phyloP scores from a whole-genome alignment of 2,113 vertebrate genomes.

The Leucoraja erinaceus region DNA sequence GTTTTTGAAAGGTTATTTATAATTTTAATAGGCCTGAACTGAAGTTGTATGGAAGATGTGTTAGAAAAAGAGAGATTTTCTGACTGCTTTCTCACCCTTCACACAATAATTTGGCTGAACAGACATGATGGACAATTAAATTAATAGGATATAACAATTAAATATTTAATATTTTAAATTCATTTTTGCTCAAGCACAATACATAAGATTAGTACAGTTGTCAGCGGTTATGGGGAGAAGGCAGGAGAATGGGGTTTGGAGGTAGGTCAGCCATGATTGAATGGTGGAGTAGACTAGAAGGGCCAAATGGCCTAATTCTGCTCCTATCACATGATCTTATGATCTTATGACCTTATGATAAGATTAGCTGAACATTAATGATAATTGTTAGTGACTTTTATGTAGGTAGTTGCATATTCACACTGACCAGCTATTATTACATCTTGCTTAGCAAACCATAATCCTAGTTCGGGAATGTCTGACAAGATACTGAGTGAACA shows the following conservation, averaged over 20 bases:
- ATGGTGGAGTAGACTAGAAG: too few species aligned
- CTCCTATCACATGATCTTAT: too few species aligned
- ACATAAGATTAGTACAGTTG: too few species aligned
- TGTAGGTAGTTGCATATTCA: constrained; percentile 95
- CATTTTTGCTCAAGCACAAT: neutral
- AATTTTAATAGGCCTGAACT: constrained; percentile 3
- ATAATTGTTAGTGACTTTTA: constrained; percentile 90
- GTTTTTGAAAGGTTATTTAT: constrained; percentile 28
- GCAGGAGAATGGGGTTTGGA: too few species aligned
- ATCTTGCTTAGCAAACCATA: constrained; percentile 78
- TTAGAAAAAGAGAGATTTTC: too few species aligned
- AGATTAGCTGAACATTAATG: constrained; percentile 61
- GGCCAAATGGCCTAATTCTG: too few species aligned
- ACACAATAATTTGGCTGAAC: neutral
- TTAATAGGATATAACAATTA: neutral
- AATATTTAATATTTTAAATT: neutral
- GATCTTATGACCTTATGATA: too few species aligned
- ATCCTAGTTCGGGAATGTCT: constrained; percentile 82
- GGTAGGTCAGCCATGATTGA: too few species aligned
- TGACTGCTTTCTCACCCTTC: neutral
- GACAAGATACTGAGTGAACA: constrained; percentile 71
- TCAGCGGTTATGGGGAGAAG: too few species aligned
- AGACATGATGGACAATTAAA: neutral
- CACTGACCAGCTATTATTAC: constrained; percentile 67
- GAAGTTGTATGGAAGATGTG: neutral